phyloP scores from a whole-genome alignment of 1,140 invertebrate genomes.

The Drosophila neocordata region DNA sequence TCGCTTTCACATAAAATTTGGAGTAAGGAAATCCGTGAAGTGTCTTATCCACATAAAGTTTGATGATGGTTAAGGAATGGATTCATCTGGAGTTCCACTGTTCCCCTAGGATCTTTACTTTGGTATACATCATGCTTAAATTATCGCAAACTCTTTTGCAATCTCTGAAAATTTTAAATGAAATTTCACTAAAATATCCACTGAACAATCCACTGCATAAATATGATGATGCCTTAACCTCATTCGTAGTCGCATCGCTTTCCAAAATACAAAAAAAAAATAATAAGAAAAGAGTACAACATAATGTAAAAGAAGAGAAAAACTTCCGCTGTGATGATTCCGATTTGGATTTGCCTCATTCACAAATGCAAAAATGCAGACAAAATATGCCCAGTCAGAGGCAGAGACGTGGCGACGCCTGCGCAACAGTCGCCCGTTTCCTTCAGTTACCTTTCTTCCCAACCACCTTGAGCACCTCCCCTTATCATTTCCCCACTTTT shows the following conservation, averaged over 20 bases:
- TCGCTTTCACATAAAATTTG: too few relatives aligned
- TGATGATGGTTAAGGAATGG: too few relatives aligned
- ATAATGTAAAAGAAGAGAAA: background rate
- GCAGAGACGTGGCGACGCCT: constrained; percentile 17
- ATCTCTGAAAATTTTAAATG: constrained; percentile 21
- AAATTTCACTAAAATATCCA: background rate
- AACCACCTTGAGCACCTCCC: background rate
- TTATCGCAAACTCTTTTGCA: too few relatives aligned
- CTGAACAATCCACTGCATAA: background rate
- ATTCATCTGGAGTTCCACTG: too few relatives aligned
- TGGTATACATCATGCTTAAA: too few relatives aligned
- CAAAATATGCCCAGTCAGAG: constrained; percentile 20
- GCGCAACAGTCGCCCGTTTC: constrained; percentile 8
- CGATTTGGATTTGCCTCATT: constrained; percentile 21
- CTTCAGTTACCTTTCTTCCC: background rate
- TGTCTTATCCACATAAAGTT: too few relatives aligned
- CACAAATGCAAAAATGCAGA: constrained; percentile 21
- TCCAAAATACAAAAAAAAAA: background rate
- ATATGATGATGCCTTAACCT: constrained; percentile 5
- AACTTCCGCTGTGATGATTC: constrained; percentile 20
- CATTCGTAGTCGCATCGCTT: background rate
- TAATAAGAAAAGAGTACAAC: background rate
- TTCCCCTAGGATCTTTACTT: too few relatives aligned
- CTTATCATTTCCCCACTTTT: background rate
- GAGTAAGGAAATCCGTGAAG: too few relatives aligned